Evolutionary conservation across 1,140 invertebrate genomes (phyloP), one percentile per base, ranked within the genome.

Genomic region (Eueides isabella): DNA sequence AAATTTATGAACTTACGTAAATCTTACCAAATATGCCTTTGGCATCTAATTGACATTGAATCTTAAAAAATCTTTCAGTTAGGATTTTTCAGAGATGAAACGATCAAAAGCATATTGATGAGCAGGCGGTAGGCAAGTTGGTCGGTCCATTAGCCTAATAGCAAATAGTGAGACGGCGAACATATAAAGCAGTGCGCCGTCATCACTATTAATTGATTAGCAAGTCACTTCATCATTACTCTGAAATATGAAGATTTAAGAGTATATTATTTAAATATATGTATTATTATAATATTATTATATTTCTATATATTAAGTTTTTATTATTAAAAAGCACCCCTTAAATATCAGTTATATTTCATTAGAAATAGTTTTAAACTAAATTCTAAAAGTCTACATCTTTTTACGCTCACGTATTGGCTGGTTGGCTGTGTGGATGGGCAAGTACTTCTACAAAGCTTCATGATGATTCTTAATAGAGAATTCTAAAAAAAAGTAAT

Each of bases 121-220:
- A 19, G 44, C 19, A 41, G 41, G 28, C 64, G 30, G 44, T 68
- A 72, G 66, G 44, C 38, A 63, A 72, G 68, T 76, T 72, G 61
- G 72, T 66, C 81, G 79, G 81, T 85, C 86, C 88, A 88, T 90
- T 89, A 88, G 79, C 75, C 83, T 90, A 89, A 89, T 90, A 85
- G 79, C 81, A 78, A 75, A 75, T 85, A 87, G 84, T 88, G 88
- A 88, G 82, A 83, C 84, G 82, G 86, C 83, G 84, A 86, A 77
- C 78, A 90, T 85, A 89, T 90, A 88, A 89, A 82, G 81, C 80
- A 74, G 75, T 86, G 87, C 87, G 77, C 80, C 85, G 85, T 90
- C 88, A 90, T 89, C 85, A 74, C 81, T 85, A 83, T 85, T 87
- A 87, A 89, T 89, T 87, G 81, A 83, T 85, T 84, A 86, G 77